Base-by-base conservation (phyloP, 2,113 vertebrate species). In the Toxostoma redivivum region DNA sequence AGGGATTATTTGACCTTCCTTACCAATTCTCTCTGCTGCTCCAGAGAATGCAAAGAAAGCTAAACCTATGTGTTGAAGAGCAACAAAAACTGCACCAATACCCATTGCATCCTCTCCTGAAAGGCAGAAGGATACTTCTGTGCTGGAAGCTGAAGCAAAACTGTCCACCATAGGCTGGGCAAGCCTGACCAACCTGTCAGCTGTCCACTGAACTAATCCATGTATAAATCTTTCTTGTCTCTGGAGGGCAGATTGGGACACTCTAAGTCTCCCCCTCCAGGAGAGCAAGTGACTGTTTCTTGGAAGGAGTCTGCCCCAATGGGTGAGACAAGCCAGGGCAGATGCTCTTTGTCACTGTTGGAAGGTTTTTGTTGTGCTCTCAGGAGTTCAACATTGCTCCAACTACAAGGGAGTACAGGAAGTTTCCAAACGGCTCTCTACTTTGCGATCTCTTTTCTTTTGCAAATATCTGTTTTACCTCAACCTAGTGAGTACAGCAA, bases 311-410 rank as follows among this genome's bases (percentile, higher is more conserved):
- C 70, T 77, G 8, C 48, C 48, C 7, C 0, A 0, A 8, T 0
- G 38, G 33, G 25, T 40, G 37, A 95, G 87, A 96, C 3, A 3
- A 93, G 84, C 84, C 91, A 91, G 54, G 71, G 81, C 94, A 96
- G 84, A 95, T 94, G 91, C 23, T 82, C 38, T 70, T 33, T 76
- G 65, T 69, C 78, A 60, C 33, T 37, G 8, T 44, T 53, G 28
- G 82, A 88, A 92, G 35, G 81, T 45, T 78, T 88, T 51, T 73
- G 17, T 70, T 90, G 42, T 9, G 10, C 47, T 62, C 38, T 66
- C 35, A 24, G 12, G 9, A 81, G 30, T 10, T n/a, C 19, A 48
- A 76, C 38, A 50, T 58, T 77, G 62, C 70, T 80, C 27, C 40
- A 58, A 0, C 28, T 61, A 30, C 27, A 54, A 25, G 7, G 9